These are phyloP conservation scores for Paguma larvata DNA, from an alignment of 2,797 vertebrate species.

Conservation along the genomic window DNA sequence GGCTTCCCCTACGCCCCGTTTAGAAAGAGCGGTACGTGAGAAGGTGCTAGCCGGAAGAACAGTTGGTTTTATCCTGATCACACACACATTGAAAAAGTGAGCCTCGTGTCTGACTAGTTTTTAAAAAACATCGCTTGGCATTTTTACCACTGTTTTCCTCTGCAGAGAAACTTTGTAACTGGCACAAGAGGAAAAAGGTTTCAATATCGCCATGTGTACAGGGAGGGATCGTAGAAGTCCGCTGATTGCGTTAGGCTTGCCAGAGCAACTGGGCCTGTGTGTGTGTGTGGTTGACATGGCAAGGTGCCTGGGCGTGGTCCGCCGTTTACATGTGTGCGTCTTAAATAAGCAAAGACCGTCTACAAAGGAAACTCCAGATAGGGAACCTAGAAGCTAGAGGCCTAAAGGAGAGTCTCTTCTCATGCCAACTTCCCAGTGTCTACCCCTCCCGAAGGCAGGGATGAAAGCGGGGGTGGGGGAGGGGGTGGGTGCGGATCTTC, in stretches of 20 bases:
- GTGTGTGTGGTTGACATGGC: slow-evolving; percentile 22
- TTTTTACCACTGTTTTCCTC: slow-evolving; percentile 61
- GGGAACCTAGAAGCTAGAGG: not conserved
- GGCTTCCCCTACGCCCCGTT: not conserved
- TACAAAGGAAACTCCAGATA: slow-evolving; percentile 60
- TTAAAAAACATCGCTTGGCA: slow-evolving; percentile 65
- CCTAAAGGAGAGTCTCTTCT: not conserved
- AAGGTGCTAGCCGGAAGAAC: not conserved
- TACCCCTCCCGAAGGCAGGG: not conserved
- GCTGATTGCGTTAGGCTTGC: slow-evolving; percentile 67
- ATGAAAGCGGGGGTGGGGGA: not conserved
- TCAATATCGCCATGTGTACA: not conserved
- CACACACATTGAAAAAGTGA: slow-evolving; percentile 29
- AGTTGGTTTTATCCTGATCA: slow-evolving; percentile 58
- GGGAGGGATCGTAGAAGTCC: slow-evolving; percentile 58
- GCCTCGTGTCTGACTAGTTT: slow-evolving; percentile 18
- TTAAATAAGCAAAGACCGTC: slow-evolving; percentile 49
- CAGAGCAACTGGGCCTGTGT: slow-evolving; percentile 45
- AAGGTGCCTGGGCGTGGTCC: slow-evolving; percentile 44
- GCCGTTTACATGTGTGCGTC: slow-evolving; percentile 18
- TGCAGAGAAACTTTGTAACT: slow-evolving; percentile 65
- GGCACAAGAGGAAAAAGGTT: slow-evolving; percentile 45
- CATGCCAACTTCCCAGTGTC: not conserved
- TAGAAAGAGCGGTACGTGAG: not conserved
- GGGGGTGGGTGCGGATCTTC: rapidly evolving